A percentile compares a stretch with the other conserved stretches of the same genome.
These are phyloP conservation scores for Torymus auratus DNA, from an alignment of 2,888 invertebrate species.

Conservation along the genomic window DNA sequence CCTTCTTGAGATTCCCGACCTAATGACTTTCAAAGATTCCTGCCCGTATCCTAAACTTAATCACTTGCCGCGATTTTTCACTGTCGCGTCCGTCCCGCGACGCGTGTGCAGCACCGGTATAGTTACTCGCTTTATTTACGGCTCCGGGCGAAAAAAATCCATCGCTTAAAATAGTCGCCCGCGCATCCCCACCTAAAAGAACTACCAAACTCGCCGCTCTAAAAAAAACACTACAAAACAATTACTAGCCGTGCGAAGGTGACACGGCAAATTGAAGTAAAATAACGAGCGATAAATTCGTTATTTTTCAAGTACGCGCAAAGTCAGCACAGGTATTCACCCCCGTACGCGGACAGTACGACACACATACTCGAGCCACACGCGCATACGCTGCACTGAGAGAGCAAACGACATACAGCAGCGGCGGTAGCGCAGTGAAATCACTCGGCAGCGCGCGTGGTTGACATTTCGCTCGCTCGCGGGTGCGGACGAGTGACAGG, in stretches of 20 bases:
- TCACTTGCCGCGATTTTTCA: too few relatives aligned
- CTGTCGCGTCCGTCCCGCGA: too few relatives aligned
- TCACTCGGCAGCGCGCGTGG: slow-evolving; percentile 63
- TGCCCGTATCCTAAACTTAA: too few relatives aligned
- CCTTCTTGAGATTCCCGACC: too few relatives aligned
- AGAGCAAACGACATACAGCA: slow-evolving; percentile 6
- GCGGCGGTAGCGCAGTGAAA: slow-evolving; percentile 53
- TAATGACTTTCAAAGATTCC: too few relatives aligned
- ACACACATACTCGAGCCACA: not conserved
- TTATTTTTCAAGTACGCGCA: slow-evolving; percentile 40
- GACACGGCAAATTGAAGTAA: slow-evolving; percentile 22
- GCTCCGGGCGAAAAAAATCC: too few relatives aligned
- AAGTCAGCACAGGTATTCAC: not conserved
- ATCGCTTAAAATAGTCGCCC: not conserved
- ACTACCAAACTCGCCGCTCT: not conserved
- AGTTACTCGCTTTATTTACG: too few relatives aligned
- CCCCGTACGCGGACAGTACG: not conserved
- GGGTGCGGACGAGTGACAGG: slow-evolving; percentile 59
- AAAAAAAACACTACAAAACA: slow-evolving; percentile 24
- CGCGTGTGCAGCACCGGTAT: too few relatives aligned
- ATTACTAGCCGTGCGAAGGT: not conserved
- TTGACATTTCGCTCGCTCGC: slow-evolving; percentile 61
- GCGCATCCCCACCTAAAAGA: not conserved
- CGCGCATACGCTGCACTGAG: not conserved
- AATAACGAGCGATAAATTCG: slow-evolving; percentile 49